Base-by-base conservation (phyloP, 2,113 vertebrate species). In the Eudyptes chrysolophus region DNA sequence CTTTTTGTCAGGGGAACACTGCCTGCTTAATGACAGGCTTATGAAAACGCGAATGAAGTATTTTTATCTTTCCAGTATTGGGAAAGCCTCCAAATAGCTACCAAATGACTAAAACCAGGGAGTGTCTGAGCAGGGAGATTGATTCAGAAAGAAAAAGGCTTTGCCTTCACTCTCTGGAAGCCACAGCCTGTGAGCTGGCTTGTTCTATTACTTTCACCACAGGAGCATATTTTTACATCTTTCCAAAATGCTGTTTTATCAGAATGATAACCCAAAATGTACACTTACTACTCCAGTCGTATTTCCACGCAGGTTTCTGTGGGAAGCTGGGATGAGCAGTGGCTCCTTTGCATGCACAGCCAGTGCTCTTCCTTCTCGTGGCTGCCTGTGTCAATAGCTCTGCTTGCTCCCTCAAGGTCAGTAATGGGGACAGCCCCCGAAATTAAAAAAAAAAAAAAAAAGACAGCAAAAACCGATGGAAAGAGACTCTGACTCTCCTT, bases 1-100 rank as follows among this genome's bases (percentile, higher is more conserved):
- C 18, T 61, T 81, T 84, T 82, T 30, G 11, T 68, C 7, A 13
- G 71, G n/a, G 26, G 16, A 96, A 65, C 30, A 11, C 65, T 89
- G 42, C 40, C 44, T 82, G 24, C 30, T 85, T 89, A 95, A 82
- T 92, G 42, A 84, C n/a, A 87, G 42, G 38, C 69, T 93, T 87
- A 76, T 48, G 78, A 81, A 62, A 90, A 95, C 25, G 11, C 76
- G 79, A 44, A 44, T 49, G 13, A 94, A 95, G 20, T 44, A 89
- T 51, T 84, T 90, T 89, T 91, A 82, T 95, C 80, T 84, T 81
- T 79, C 72, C 44, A 34, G 2, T 55, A 87, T 13, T 15, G 6
- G 81, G 84, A 94, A 95, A 87, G 65, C 52, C 57, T 95, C 89
- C 84, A 89, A 96, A 93, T 85, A 96, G 57, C 84, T 93, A 36